Conservation (phyloP, 1,140 invertebrate species). For the Atta colombica region DNA sequence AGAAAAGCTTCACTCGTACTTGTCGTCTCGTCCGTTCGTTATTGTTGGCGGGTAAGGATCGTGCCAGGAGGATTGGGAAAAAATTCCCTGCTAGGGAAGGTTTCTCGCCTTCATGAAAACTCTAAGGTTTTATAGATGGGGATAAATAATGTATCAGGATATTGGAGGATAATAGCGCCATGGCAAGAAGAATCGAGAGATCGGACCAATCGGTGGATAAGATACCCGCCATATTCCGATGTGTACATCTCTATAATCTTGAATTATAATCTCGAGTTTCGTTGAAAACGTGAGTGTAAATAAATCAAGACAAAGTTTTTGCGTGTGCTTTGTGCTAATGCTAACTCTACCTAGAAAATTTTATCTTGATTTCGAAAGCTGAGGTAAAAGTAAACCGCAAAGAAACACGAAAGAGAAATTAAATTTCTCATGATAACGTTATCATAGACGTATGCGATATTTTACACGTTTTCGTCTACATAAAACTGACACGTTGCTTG, state of each 20-base stretch:
- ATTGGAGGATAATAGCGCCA: slow-evolving; percentile 77
- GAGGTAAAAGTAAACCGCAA: not conserved
- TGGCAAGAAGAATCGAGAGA: slow-evolving; percentile 65
- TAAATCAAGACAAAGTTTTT: slow-evolving; percentile 48
- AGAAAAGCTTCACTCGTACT: slow-evolving; percentile 68
- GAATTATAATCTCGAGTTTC: slow-evolving; percentile 17
- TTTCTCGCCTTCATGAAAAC: slow-evolving; percentile 72
- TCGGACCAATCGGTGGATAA: slow-evolving; percentile 46
- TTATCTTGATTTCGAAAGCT: slow-evolving; percentile 34
- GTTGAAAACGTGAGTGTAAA: slow-evolving; percentile 46
- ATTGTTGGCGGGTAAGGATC: slow-evolving; percentile 66
- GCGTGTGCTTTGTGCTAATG: slow-evolving; percentile 4
- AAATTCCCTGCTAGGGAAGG: slow-evolving; percentile 66
- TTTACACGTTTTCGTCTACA: not conserved
- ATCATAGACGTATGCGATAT: slow-evolving; percentile 6
- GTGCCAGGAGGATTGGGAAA: slow-evolving; percentile 63
- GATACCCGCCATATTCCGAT: slow-evolving; percentile 51
- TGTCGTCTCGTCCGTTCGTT: slow-evolving; percentile 63
- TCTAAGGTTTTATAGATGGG: slow-evolving; percentile 63
- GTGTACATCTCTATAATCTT: slow-evolving; percentile 12
- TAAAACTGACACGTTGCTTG: not conserved
- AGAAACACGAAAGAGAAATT: slow-evolving; percentile 43
- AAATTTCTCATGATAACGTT: slow-evolving; percentile 47
- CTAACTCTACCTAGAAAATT: slow-evolving; percentile 29
- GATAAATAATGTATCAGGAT: slow-evolving; percentile 80